These are phyloP conservation scores for Siderastrea radians DNA, from an alignment of 92 coral and sea anemone species.

Conservation along the genomic window DNA sequence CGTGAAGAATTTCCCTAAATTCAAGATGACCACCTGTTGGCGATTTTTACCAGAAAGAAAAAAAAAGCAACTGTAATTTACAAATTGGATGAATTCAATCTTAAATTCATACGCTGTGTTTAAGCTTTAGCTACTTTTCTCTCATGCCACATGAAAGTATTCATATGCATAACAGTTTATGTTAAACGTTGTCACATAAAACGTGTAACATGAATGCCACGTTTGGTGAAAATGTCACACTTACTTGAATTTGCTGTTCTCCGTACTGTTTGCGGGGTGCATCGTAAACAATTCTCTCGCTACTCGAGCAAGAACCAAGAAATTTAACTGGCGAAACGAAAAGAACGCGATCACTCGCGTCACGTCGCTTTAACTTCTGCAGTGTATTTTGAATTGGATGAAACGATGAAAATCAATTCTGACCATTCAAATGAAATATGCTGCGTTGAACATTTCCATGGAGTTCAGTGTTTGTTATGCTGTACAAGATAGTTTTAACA, in stretches of 20 bases:
- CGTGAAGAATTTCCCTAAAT: no score
- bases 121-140: no score
- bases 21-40: no score
- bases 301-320: conserved; percentile 14
- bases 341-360: not conserved
- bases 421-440: not conserved
- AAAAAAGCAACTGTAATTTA: no score
- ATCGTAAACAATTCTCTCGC: conserved; percentile 6
- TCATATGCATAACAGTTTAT: no score
- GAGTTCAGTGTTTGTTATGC: not conserved
- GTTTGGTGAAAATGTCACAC: not conserved
- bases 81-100: no score
- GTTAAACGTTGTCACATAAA: no score
- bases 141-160: no score
- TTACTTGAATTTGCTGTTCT: conserved; percentile 12
- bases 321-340: not conserved
- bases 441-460: not conserved
- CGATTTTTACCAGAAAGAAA: no score
- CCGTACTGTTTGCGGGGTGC: not conserved
- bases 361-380: not conserved
- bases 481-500: not conserved
- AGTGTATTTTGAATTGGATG: no score
- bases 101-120: no score
- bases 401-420: not conserved
- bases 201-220: no score